A percentile compares a stretch with the other conserved stretches of the same genome.
Evolutionary conservation across 2,797 vertebrate genomes (phyloP).

Genomic region (Kryptolebias ocellatus): DNA sequence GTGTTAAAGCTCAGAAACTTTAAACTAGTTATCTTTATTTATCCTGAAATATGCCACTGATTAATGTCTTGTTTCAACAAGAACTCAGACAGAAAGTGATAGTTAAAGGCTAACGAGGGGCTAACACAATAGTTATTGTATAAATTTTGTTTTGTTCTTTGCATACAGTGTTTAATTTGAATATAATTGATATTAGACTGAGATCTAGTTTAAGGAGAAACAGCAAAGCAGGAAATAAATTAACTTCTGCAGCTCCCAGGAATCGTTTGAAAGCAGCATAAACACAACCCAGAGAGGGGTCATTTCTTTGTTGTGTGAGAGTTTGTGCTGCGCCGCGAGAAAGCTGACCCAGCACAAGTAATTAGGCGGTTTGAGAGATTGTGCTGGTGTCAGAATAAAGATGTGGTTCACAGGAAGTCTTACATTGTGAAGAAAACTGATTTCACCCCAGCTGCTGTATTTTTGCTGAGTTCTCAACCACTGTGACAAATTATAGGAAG

Average conservation of each 20-base stretch:
- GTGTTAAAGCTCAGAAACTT: background rate
- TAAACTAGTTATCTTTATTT: background rate
- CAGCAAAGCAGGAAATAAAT: background rate
- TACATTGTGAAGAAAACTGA: conserved; percentile 53
- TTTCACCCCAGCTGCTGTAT: conserved; percentile 48
- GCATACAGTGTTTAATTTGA: background rate
- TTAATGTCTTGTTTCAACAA: background rate
- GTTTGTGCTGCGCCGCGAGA: conserved; percentile 31
- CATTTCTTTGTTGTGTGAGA: conserved; percentile 42
- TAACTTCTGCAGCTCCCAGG: conserved; percentile 6
- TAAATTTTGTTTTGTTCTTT: background rate
- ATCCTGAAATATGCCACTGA: background rate
- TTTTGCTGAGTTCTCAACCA: conserved; percentile 17
- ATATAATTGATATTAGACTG: background rate
- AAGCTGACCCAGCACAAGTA: conserved; percentile 69
- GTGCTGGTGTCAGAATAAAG: conserved; percentile 60
- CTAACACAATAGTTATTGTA: background rate
- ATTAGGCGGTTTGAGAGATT: conserved; percentile 60
- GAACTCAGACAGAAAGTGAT: background rate
- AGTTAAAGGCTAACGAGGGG: background rate
- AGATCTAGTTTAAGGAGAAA: background rate
- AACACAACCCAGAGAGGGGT: conserved; percentile 29
- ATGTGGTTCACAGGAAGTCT: conserved; percentile 49
- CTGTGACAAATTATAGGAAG: conserved; percentile 32
- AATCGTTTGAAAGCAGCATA: conserved; percentile 17